Conservation (phyloP, 2,113 vertebrate genomes). For the Tauraco erythrolophus region DNA sequence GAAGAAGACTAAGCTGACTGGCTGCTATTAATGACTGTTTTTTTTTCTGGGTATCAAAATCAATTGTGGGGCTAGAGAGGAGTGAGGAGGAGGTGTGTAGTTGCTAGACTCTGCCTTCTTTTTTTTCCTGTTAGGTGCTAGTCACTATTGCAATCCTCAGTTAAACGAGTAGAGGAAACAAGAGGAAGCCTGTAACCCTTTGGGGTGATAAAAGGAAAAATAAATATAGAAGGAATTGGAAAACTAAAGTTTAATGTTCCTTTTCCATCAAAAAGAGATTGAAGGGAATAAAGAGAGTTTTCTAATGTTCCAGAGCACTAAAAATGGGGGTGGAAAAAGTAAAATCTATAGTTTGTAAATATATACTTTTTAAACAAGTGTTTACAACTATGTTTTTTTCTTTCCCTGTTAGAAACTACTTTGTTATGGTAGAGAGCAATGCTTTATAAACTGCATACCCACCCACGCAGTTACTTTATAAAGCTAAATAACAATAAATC, state of each 20-base stretch:
- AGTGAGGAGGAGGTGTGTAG: background rate
- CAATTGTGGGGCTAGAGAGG: background rate
- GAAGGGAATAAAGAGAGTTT: background rate
- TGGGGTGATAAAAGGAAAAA: background rate
- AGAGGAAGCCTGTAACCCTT: background rate
- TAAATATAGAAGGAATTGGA: background rate
- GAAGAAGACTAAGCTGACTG: background rate
- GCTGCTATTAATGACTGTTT: background rate
- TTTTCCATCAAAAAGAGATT: background rate
- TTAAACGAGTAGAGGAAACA: background rate
- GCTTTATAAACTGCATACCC: background rate
- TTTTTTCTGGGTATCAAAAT: background rate
- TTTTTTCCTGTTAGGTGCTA: background rate
- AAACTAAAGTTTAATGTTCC: background rate
- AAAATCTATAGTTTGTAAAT: background rate
- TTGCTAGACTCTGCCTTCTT: background rate
- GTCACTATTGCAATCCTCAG: background rate
- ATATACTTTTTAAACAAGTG: background rate
- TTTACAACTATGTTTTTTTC: background rate
- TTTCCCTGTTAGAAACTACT: background rate
- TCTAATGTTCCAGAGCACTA: background rate
- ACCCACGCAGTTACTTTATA: background rate
- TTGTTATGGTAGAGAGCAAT: background rate
- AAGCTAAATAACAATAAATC: conserved; percentile 1
- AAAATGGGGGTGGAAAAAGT: background rate